Evolutionary conservation across 2,797 vertebrate genomes (phyloP), one percentile per base, ranked within the genome.

Genomic region (Tolypeutes matacus): DNA sequence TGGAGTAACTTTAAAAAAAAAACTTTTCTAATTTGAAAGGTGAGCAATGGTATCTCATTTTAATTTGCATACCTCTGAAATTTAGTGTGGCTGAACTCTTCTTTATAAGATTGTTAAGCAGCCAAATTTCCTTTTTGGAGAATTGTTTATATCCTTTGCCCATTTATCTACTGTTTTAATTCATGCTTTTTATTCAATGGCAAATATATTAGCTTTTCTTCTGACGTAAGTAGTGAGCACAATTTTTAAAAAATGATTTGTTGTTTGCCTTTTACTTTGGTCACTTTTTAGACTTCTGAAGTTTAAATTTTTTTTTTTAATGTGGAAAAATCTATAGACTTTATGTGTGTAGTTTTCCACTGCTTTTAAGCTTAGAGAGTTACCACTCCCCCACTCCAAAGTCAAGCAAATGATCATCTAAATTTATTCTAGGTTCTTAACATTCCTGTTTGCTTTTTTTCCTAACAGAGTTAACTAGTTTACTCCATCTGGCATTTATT

Each of bases 1-100:
- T 23, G 31, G 31, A 77, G 27, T 75, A 51, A 77, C 14, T 64
- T 70, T 25, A 15, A 78, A 81, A 93, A 60, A 34, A 60, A 34
- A 69, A 82, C 25, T 39, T 87, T 80, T 80, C 9, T 17, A 69
- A 36, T 75, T 18, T 42, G 51, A 51, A 94, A 89, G 84, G 76
- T 73, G 70, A 89, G 86, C 93, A 93, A 76, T 18, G 31, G 56
- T 42, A 46, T 89, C 81, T 53, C 36, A 31, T 53, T 23, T 73
- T 62, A 29, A 39, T 72, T 70, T 46, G 15, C 7, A 31, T 62
- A 31, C 5, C 42, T 60, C 4, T 60, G 53, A 76, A 76, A 80
- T 91, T 89, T 82, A 83, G 77, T 25, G 51, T 89, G 64, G 9
- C 4, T 39, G 53, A 56, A 62, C 9, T 69, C 62, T 56, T 64